These are phyloP conservation scores for Xenopus borealis DNA, from an alignment of 2,113 vertebrate genomes.

Conservation along the genomic window DNA sequence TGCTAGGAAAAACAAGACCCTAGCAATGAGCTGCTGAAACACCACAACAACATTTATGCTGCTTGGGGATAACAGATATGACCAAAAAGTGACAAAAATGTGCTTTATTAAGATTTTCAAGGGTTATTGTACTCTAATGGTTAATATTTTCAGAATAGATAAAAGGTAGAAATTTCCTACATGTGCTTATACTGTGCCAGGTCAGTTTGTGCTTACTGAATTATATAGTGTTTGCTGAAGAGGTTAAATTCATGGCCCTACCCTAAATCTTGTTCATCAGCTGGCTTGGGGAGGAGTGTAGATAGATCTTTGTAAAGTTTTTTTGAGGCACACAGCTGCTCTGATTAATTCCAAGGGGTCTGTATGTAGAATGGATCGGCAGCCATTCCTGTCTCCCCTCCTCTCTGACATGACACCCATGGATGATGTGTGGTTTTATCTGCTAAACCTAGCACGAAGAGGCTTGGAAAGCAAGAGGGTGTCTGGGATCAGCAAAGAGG, in stretches of 20 bases:
- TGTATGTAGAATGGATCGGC: not conserved
- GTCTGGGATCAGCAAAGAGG: not conserved
- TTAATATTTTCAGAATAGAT: no score
- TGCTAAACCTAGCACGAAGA: not conserved
- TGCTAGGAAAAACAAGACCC: no score
- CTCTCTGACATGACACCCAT: not conserved
- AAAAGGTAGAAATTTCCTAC: no score
- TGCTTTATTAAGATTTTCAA: no score
- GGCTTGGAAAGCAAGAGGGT: not conserved
- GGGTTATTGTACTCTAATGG: no score
- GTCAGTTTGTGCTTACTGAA: not conserved
- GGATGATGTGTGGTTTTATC: slow-evolving; percentile 3
- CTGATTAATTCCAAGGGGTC: not conserved
- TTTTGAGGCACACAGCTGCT: slow-evolving; percentile 9
- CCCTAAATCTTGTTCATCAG: not conserved
- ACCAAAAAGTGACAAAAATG: no score
- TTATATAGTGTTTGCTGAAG: not conserved
- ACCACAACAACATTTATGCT: no score
- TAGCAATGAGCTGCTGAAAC: no score
- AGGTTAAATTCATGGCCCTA: not conserved
- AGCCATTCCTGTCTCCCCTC: not conserved
- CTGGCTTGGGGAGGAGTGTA: slow-evolving; percentile 11
- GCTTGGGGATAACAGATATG: no score
- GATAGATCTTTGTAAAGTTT: not conserved
- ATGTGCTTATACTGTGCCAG: not conserved